phyloP scores from a whole-genome alignment of 2,888 invertebrate genomes.

The Tenodera sinensis region DNA sequence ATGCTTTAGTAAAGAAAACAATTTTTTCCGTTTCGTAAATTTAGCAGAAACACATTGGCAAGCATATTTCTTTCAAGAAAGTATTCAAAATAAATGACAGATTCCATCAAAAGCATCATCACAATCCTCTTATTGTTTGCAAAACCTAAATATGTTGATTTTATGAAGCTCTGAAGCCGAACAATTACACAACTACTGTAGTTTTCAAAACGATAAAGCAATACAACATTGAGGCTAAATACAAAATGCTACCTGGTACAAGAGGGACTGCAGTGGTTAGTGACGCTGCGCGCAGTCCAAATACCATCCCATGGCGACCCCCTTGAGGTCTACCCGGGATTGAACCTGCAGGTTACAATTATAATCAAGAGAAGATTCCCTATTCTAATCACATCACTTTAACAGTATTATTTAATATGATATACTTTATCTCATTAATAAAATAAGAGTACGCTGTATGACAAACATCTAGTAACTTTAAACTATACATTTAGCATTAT shows the following conservation, averaged over 20 bases:
- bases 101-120: background rate
- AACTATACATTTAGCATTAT: no score
- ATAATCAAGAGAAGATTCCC: background rate
- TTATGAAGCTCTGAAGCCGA: background rate
- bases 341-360: conserved; percentile 48
- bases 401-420: no score
- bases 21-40: no score
- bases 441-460: background rate
- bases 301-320: conserved; percentile 63
- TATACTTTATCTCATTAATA: background rate
- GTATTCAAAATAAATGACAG: background rate
- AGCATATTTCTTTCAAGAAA: no score
- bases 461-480: no score
- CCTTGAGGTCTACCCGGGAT: conserved; percentile 62
- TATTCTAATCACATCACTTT: background rate
- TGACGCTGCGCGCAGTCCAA: conserved; percentile 49
- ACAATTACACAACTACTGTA: background rate
- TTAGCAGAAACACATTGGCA: no score
- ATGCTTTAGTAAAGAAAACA: no score
- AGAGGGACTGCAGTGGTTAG: conserved; percentile 44
- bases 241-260: conserved; percentile 49
- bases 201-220: background rate
- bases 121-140: no score
- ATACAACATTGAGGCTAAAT: conserved; percentile 9
- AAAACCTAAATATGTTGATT: background rate